These are phyloP conservation scores for Coryphaenoides rupestris DNA, from an alignment of 2,113 vertebrate genomes.

Conservation along the genomic window DNA sequence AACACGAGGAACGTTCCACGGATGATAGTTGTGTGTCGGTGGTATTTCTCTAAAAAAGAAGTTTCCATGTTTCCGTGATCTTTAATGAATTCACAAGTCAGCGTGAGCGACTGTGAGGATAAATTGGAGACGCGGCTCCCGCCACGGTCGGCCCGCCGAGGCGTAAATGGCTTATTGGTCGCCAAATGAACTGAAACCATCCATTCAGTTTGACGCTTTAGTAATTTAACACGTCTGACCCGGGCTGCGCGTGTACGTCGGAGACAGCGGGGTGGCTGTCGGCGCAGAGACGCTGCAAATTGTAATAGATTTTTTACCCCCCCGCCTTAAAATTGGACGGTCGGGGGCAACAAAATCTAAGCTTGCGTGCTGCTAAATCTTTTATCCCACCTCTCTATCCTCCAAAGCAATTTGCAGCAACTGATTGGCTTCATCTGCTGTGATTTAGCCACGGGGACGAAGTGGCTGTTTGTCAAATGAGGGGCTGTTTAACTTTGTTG, in stretches of 20 bases:
- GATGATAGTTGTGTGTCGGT: too few relatives aligned
- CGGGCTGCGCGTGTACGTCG: not conserved
- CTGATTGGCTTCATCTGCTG: conserved; percentile 41
- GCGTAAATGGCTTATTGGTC: too few relatives aligned
- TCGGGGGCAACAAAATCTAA: conserved; percentile 10
- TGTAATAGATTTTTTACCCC: conserved; percentile 3
- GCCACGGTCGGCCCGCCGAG: too few relatives aligned
- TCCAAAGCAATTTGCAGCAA: conserved; percentile 34
- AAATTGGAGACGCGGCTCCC: too few relatives aligned
- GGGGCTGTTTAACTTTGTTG: conserved; percentile 59
- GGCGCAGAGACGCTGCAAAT: not conserved
- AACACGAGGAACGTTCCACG: too few relatives aligned
- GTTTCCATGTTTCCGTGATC: too few relatives aligned
- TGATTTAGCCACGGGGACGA: conserved; percentile 32
- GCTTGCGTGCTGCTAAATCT: conserved; percentile 25
- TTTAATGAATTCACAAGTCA: too few relatives aligned
- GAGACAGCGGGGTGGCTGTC: too few relatives aligned
- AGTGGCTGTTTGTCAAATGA: conserved; percentile 54
- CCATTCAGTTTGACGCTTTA: too few relatives aligned
- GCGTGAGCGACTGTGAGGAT: too few relatives aligned
- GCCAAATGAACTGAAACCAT: too few relatives aligned
- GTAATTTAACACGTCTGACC: not conserved
- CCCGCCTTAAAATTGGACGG: conserved; percentile 5
- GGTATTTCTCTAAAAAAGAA: too few relatives aligned
- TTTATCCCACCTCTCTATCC: conserved; percentile 8